Conservation (phyloP, 2,797 vertebrate species). For the Erethizon dorsatum region DNA sequence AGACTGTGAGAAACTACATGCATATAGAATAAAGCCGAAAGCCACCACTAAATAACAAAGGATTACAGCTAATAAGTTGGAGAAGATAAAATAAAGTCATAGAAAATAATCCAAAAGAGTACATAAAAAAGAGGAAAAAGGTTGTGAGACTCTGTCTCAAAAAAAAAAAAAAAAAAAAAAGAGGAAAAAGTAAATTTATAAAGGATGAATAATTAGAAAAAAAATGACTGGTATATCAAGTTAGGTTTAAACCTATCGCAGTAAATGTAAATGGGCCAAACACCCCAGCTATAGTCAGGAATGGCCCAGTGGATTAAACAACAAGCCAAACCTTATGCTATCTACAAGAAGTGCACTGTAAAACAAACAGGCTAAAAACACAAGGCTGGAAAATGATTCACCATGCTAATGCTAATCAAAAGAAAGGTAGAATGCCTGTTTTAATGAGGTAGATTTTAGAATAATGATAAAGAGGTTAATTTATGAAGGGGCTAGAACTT, state of each 20-base stretch:
- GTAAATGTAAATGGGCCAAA: background rate
- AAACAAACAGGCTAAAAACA: conserved; percentile 28
- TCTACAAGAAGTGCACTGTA: background rate
- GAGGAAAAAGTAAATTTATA: background rate
- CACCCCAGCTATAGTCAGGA: background rate
- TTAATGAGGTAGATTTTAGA: conserved; percentile 40
- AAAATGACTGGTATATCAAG: background rate
- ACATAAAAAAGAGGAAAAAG: background rate
- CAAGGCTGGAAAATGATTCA: background rate
- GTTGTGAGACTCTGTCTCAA: too few species aligned
- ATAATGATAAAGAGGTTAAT: background rate
- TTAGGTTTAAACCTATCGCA: background rate
- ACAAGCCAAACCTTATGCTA: background rate
- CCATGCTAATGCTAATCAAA: background rate
- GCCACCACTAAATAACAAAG: background rate
- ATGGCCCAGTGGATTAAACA: background rate
- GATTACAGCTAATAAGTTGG: conserved; percentile 22
- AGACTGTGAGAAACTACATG: background rate
- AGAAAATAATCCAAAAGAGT: background rate
- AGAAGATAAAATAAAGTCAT: conserved; percentile 27
- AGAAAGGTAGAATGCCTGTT: background rate
- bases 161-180: background rate
- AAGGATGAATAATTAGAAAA: background rate
- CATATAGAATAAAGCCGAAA: background rate
- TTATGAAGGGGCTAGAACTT: background rate